Conservation (phyloP, 2,797 vertebrate genomes). For the Poecilia velifera region DNA sequence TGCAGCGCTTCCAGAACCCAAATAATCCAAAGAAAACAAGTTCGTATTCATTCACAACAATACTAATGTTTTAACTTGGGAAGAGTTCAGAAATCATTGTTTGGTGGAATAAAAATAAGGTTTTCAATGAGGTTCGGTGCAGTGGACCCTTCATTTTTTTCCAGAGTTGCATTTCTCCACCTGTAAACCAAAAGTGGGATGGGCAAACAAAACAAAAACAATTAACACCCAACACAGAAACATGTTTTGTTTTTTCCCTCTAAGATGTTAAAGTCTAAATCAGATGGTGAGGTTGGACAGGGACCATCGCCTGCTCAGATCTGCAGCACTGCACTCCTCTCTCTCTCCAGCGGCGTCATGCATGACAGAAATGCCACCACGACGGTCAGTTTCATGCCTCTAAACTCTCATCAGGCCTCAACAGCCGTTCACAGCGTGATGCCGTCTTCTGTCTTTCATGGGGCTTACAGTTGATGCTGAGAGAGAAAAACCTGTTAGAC, state of each 20-base stretch:
- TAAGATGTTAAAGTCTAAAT: conserved; percentile 88
- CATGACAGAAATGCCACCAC: conserved; percentile 85
- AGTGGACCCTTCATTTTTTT: too few species aligned
- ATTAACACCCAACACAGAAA: background rate
- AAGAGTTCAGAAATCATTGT: too few species aligned
- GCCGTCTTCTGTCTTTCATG: conserved; percentile 37
- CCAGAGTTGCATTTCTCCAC: background rate
- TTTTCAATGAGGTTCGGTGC: too few species aligned
- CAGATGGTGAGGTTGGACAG: conserved; percentile 79
- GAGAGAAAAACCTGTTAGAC: conserved; percentile 82
- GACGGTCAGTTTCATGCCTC: conserved; percentile 77
- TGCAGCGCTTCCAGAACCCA: too few species aligned
- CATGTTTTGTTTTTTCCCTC: background rate
- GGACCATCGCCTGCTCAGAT: conserved; percentile 64
- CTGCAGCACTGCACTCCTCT: conserved; percentile 75
- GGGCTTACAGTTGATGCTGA: conserved; percentile 87
- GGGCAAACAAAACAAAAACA: background rate
- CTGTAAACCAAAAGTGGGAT: background rate
- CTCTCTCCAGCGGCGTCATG: conserved; percentile 76
- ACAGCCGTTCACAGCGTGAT: conserved; percentile 12
- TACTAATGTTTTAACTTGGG: too few species aligned
- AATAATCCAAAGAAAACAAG: too few species aligned
- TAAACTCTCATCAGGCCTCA: background rate
- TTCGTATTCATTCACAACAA: too few species aligned
- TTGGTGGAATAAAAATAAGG: too few species aligned